Base-by-base conservation (phyloP, 2,888 invertebrate genomes). In the Erynnis tages region DNA sequence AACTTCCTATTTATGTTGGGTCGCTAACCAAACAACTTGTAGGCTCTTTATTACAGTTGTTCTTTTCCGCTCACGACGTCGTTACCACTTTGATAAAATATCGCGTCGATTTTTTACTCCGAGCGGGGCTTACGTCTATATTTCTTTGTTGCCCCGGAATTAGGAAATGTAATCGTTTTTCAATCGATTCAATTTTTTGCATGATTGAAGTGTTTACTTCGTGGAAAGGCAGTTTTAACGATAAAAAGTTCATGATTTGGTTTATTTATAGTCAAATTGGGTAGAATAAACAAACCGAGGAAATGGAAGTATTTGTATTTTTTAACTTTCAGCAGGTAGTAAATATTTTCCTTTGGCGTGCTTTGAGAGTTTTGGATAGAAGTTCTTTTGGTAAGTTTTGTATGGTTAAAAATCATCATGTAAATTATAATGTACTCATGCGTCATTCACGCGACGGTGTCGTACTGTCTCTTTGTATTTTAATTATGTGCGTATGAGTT, bases 31-130 rank as follows among this genome's bases (percentile, higher is more conserved):
- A 86, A 85, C 85, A 85, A 85, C 87, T 87, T 86, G 86, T 85
- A 86, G 84, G 83, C 86, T 79, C 81, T 87, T 85, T 87, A 86
- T 84, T 86, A 86, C 87, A 86, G 79, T 85, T 89, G 87, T 89
- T 86, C 79, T 80, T 82, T 84, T 81, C 77, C 79, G 78, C 71
- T 83, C 82, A 81, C 76, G 73, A 77, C 68, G 74, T 77, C 79
- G 80, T 84, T 80, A 79, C 71, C 69, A 73, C 70, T 74, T 71
- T 75, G 76, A 78, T 80, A 82, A 82, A 84, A 86, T 82, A 85
- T 80, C 70, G 77, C 65, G 67, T 63, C 54, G 44, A 56, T 60
- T 59, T 60, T 64, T 57, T 56, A 35, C 43, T 43, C 27, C n/a
- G 27, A 21, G 8, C 23, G 10, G 8, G 43, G 35, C 43, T 49